phyloP scores from a whole-genome alignment of 2,113 vertebrate species.

The Halichoeres trimaculatus region DNA sequence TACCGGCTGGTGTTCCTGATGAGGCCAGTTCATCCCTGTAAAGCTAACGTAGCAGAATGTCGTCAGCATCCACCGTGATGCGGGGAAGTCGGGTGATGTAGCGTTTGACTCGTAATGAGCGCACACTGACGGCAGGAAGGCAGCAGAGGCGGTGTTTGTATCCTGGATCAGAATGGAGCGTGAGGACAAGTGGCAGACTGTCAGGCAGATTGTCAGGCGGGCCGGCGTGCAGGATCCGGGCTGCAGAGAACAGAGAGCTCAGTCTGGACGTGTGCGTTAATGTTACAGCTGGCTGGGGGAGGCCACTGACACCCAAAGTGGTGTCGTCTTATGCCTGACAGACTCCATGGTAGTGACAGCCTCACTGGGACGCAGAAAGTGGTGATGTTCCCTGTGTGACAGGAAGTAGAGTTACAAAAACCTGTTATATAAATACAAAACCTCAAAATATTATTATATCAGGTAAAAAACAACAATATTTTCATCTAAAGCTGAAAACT shows the following conservation, averaged over 20 bases:
- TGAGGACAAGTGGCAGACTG: conserved; percentile 12
- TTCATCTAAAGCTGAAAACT: too few relatives aligned
- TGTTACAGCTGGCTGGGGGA: conserved; percentile 19
- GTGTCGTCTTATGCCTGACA: conserved; percentile 36
- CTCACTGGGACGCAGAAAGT: neutral
- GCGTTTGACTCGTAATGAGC: conserved; percentile 34
- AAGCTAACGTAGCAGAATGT: conserved; percentile 19
- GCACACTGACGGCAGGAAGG: conserved; percentile 41
- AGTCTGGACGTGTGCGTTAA: conserved; percentile 32
- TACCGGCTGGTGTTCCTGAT: conserved; percentile 33
- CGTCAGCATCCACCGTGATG: conserved; percentile 34
- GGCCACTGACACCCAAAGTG: conserved; percentile 41
- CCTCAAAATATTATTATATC: too few relatives aligned
- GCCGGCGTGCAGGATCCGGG: neutral
- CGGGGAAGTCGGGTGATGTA: neutral
- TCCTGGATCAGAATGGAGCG: conserved; percentile 34
- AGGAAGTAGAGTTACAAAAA: neutral
- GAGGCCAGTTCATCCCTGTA: conserved; percentile 17
- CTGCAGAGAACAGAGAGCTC: conserved; percentile 12
- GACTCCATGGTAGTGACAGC: conserved; percentile 24
- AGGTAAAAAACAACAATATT: too few relatives aligned
- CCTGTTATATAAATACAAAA: too few relatives aligned
- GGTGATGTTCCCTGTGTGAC: conserved; percentile 11
- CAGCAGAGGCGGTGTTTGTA: conserved; percentile 49
- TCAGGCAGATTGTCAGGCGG: neutral